phyloP scores from a whole-genome alignment of 2,113 vertebrate genomes.

The Eulacestoma nigropectus region DNA sequence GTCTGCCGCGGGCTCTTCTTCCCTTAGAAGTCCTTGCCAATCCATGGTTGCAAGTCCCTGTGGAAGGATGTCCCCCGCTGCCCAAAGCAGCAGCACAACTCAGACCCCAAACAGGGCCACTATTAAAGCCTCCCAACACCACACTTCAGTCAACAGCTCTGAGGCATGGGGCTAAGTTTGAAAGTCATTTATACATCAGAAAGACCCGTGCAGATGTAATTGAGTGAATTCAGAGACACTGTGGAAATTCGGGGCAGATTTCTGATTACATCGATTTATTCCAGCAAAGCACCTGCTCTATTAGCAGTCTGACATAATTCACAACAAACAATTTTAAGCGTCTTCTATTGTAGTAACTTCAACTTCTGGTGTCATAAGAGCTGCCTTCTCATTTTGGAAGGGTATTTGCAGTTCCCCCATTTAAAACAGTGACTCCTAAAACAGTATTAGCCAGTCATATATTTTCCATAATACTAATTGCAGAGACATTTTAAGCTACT shows the following conservation, averaged over 20 bases:
- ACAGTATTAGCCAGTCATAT: not conserved
- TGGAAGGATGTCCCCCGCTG: not conserved
- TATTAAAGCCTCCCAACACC: not conserved
- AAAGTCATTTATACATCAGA: not conserved
- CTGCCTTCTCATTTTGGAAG: not conserved
- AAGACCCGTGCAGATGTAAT: not conserved
- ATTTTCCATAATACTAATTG: not conserved
- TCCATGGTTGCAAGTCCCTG: not conserved
- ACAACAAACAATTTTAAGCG: not conserved
- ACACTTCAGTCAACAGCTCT: fast-evolving
- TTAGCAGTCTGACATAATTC: not conserved
- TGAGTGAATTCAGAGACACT: not conserved
- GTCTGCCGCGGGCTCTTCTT: not conserved
- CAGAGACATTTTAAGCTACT: not conserved
- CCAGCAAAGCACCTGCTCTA: not conserved
- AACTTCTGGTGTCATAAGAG: not conserved
- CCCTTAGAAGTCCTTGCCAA: not conserved
- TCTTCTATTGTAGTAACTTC: not conserved
- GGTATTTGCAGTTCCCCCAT: not conserved
- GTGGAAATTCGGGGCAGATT: not conserved
- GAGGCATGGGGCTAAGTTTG: not conserved
- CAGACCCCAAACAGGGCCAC: not conserved
- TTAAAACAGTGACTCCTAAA: not conserved
- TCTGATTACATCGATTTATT: not conserved
- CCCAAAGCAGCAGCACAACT: not conserved